These are phyloP conservation scores for Tachyglossus aculeatus DNA, from an alignment of 2,797 vertebrate genomes.

Conservation along the genomic window DNA sequence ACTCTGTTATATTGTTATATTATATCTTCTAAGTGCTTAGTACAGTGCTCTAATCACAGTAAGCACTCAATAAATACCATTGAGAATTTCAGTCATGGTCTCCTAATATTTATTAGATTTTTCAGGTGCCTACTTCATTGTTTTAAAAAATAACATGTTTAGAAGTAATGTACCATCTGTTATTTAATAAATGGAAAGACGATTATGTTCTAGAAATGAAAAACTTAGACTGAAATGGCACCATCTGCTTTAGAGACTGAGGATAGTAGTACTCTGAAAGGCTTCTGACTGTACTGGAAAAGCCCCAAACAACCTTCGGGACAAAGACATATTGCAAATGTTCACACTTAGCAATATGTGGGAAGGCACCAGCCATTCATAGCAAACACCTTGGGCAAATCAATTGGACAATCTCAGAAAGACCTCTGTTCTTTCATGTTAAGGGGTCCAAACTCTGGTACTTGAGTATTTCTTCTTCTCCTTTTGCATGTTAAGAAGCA, in stretches of 20 bases:
- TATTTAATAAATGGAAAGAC: constrained; percentile 20
- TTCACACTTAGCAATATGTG: constrained; percentile 14
- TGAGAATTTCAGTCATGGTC: not conserved
- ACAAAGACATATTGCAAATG: constrained; percentile 33
- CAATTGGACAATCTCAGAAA: constrained; percentile 40
- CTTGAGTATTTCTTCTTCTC: not conserved
- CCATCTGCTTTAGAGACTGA: constrained; percentile 46
- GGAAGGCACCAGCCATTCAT: constrained; percentile 39
- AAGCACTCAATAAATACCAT: too few relatives aligned
- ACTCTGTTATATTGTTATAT: too few relatives aligned
- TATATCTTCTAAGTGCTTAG: too few relatives aligned
- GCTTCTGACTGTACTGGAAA: constrained; percentile 28
- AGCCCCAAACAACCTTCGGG: constrained; percentile 46
- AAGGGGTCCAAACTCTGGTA: constrained; percentile 31
- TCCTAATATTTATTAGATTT: not conserved
- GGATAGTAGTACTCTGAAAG: constrained; percentile 9
- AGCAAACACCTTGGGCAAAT: constrained; percentile 62
- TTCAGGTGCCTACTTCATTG: not conserved
- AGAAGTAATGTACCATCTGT: constrained; percentile 14
- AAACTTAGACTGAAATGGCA: constrained; percentile 25
- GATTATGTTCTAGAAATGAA: constrained; percentile 2
- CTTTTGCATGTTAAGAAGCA: not conserved
- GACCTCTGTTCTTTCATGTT: constrained; percentile 39
- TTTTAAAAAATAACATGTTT: not conserved
- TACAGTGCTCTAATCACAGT: too few relatives aligned